Base-by-base conservation (phyloP, 2,888 invertebrate genomes). In the Mystacides longicornis region DNA sequence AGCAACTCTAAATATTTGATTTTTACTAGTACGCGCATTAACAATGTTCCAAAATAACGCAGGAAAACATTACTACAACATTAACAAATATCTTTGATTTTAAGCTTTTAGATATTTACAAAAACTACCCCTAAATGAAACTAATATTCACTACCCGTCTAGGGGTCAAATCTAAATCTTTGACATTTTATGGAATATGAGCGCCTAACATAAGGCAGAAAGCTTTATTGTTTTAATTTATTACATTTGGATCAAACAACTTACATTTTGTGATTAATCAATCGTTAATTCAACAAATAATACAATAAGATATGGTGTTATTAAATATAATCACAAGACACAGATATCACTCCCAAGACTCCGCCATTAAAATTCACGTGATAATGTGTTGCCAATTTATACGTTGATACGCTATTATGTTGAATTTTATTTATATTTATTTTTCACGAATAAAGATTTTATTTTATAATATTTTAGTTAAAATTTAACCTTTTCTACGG, bases 351-450 rank as follows among this genome's bases (percentile, higher is more conserved):
- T 75, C 77, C 77, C 73, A 74, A 73, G 73, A 70, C 68, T 69
- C 67, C 75, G 78, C 78, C 77, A 75, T 78, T 75, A 79, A 76
- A 76, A 79, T 79, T 81, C 81, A 81, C 81, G 80, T 81, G 81
- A 81, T 75, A 74, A 77, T 67, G 77, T 78, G 77, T 76, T 78
- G 77, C 78, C 75, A 7, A n/a, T n/a, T n/a, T n/a, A n/a, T n/a
- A n/a, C n/a, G n/a, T n/a, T n/a, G n/a, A n/a, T n/a, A n/a, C n/a
- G n/a, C n/a, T 5, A 27, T 27, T 27, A 7, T 27, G 5, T 27
- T 7, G 27, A 7, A 27, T 27, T 27, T 27, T 27, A 7, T 27
- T 7, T 27, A 27, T 27, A 7, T 27, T 27, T 27, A 27, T 27
- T 27, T 27, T 5, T 27, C n/a, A n/a, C n/a, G 11, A 27, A 27